These are phyloP conservation scores for Pseudeuparius sepicola DNA, from an alignment of 2,888 invertebrate species.

Conservation along the genomic window DNA sequence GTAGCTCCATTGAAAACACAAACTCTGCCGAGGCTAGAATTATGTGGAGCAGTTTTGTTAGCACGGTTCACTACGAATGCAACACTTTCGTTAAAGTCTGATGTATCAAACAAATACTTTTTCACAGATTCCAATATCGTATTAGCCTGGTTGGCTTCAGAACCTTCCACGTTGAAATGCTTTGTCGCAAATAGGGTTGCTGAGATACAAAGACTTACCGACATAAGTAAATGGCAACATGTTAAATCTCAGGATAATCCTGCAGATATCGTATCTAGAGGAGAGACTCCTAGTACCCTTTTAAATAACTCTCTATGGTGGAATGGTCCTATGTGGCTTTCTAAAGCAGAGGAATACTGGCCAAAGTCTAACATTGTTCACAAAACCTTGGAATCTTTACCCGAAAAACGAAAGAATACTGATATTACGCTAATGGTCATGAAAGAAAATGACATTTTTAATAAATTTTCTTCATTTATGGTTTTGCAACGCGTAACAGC, in stretches of 20 bases:
- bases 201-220: constrained; percentile 12
- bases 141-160: constrained; percentile 14
- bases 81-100: not conserved
- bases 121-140: constrained; percentile 17
- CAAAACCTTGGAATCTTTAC: too few species aligned
- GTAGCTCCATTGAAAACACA: constrained; percentile 18
- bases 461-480: too few species aligned
- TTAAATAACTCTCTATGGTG: not conserved
- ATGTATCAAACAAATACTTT: not conserved
- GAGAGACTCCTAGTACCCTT: not conserved
- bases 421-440: too few species aligned
- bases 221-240: constrained; percentile 12
- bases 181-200: constrained; percentile 16
- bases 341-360: constrained; percentile 1
- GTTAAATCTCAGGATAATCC: constrained; percentile 9
- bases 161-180: constrained; percentile 11
- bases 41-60: constrained; percentile 11
- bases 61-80: not conserved
- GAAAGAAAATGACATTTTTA: too few species aligned
- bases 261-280: constrained; percentile 4
- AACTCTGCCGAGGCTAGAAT: constrained; percentile 18
- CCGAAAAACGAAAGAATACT: too few species aligned
- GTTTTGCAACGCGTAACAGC: too few species aligned
- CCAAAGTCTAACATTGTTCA: too few species aligned
- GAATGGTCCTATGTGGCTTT: constrained; percentile 5